phyloP scores from a whole-genome alignment of 2,797 vertebrate genomes.

The Melanotaenia parkinsoni region DNA sequence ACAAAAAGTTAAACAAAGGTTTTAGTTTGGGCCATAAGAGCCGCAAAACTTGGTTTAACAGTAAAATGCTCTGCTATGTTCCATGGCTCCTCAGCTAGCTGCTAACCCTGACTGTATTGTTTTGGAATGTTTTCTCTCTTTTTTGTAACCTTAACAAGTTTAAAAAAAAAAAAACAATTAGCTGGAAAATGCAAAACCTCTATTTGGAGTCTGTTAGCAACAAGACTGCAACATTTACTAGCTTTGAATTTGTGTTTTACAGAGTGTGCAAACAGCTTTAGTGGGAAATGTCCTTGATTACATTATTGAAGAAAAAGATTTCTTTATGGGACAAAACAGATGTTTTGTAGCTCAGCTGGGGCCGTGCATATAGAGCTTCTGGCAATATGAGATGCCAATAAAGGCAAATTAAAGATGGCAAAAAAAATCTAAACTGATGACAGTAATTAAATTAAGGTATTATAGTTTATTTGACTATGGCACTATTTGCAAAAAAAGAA shows the following conservation, averaged over 20 bases:
- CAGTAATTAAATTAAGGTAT: neutral
- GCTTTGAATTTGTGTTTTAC: conserved; percentile 28
- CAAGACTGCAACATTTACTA: conserved; percentile 16
- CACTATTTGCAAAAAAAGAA: neutral
- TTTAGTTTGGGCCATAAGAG: neutral
- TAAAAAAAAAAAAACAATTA: neutral
- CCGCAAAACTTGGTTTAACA: neutral
- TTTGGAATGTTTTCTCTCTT: neutral
- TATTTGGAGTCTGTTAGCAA: conserved; percentile 2
- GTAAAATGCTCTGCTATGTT: neutral
- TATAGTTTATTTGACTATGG: conserved; percentile 5
- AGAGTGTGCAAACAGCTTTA: conserved; percentile 27
- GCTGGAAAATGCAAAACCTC: neutral
- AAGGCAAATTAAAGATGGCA: conserved; percentile 27
- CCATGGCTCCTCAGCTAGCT: neutral
- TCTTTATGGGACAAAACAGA: conserved; percentile 48
- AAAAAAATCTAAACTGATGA: conserved; percentile 9
- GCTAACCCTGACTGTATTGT: neutral
- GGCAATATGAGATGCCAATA: conserved; percentile 35
- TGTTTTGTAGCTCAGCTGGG: conserved; percentile 40
- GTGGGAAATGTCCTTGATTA: conserved; percentile 40
- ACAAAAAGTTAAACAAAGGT: no score
- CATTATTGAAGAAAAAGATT: conserved; percentile 17
- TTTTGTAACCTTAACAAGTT: neutral
- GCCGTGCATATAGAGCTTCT: conserved; percentile 10